Base-by-base conservation (phyloP, 2,113 vertebrate genomes). In the Illadopsis cleaveri region DNA sequence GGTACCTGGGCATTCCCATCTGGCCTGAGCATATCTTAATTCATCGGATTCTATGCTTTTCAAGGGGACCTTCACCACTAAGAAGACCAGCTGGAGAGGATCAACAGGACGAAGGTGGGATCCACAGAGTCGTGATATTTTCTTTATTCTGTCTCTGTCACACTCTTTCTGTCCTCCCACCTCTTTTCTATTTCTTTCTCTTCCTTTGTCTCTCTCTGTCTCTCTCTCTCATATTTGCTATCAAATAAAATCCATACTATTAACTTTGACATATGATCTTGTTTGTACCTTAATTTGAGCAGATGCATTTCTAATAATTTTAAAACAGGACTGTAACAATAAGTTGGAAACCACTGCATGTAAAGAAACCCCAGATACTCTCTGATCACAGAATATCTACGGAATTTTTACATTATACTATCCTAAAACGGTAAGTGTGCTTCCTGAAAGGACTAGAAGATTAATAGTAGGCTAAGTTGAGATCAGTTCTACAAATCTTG, bases 81-180 rank as follows among this genome's bases (percentile, higher is more conserved):
- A 47, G 38, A 54, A 38, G 58, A 64, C 19, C n/a, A 73, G 28
- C 15, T 47, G 42, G 40, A 64, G 15, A 73, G 58, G 19, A 54
- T 47, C 23, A 54, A 5, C 4, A 3, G 9, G 11, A 19, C 0
- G 0, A 15, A 0, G 0, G 11, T 47, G n/a, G n/a, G 19, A 54
- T 84, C 28, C 6, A 22, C 2, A 8, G 19, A 40, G 10, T 28
- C 12, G 19, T 23, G 28, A 33, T 47, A 47, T 38, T 56, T 73
- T n/a, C 23, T 38, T 64, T 38, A 38, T 54, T 72, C 28, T 33
- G 14, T 37, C 13, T 53, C 40, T 54, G 28, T 72, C 11, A 27
- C 22, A 45, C 16, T 45, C 38, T 54, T 72, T 83, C 58, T 38
- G 18, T 73, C 4, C 3, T 6, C 15, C 5, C 5, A 10, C 18